Evolutionary conservation across 2,113 vertebrate species (phyloP), one percentile per base, ranked within the genome.

Genomic region (Struthidea cinerea): DNA sequence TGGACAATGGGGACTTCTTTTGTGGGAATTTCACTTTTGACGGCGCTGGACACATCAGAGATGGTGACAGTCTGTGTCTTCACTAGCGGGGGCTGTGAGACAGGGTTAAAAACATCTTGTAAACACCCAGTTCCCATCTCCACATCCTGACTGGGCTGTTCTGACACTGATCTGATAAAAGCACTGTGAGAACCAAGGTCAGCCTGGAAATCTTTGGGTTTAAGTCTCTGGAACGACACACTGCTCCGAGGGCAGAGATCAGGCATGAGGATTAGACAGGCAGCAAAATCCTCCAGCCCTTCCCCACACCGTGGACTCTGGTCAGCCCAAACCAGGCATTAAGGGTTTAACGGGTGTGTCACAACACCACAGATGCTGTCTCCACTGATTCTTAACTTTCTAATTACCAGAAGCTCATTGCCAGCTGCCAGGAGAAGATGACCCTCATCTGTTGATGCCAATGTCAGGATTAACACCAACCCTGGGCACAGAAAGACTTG

Each of bases 1-100:
- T 99, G 99, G 90, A 99, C 98, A 24, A 99, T 98, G 15, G 99
- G 99, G 28, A 98, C 97, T 23, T 99, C 99, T 97, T 98, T 99
- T 23, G 98, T 99, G 94, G 98, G 97, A 84, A 99, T 98, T 87
- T 98, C 98, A 14, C 98, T 98, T 96, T 99, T 98, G 84, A 97
- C 60, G 24, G 98, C 97, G 32, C 98, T 98, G 97, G 98, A 98
- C 80, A 98, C 95, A 9, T 99, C 99, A 7, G 99, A 99, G 97
- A 99, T 99, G 94, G 99, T 99, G 98, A 99, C 98, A 3, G 98
- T 99, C 97, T 99, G 99, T 19, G 98, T 99, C 98, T 99, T 99
- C 96, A 99, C 98, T 82, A 99, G 97, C 0, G 99, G 99, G 60
- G 99, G 99, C 99, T 99, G 94, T 59, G 88, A 91, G 90, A 97